Evolutionary conservation across 2,797 vertebrate genomes (phyloP).

Genomic region (Pristis pectinata): DNA sequence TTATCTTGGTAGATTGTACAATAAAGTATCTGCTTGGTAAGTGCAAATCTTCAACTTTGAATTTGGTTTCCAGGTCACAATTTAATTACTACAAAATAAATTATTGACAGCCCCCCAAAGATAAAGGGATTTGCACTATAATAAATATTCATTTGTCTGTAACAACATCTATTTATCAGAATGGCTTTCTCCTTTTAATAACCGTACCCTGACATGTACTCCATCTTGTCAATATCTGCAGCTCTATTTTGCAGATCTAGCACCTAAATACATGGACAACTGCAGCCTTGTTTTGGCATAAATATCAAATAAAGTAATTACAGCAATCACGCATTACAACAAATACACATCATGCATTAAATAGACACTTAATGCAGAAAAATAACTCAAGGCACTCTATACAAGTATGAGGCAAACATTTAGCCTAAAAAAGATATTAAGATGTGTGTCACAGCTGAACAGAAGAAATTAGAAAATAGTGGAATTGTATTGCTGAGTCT

Average conservation of each 20-base stretch:
- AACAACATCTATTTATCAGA: background rate
- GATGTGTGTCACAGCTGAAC: background rate
- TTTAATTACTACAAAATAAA: constrained; percentile 22
- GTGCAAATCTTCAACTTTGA: background rate
- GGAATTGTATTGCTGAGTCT: background rate
- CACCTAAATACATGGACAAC: background rate
- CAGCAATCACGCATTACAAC: background rate
- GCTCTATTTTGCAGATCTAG: background rate
- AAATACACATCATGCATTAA: background rate
- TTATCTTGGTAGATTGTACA: constrained; percentile 6
- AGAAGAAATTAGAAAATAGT: background rate
- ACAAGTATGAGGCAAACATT: background rate
- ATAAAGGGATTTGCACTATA: background rate
- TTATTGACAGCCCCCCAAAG: background rate
- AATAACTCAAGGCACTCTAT: background rate
- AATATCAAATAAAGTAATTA: constrained; percentile 3
- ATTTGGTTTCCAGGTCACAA: background rate
- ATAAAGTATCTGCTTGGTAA: constrained; percentile 7
- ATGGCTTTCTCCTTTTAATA: constrained; percentile 9
- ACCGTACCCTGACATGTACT: background rate
- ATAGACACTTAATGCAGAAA: background rate
- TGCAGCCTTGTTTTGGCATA: background rate
- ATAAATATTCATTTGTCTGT: background rate
- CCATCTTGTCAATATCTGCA: constrained; percentile 1
- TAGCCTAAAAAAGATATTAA: background rate